phyloP scores from a whole-genome alignment of 2,888 invertebrate species.

The Eristalis arbustorum region DNA sequence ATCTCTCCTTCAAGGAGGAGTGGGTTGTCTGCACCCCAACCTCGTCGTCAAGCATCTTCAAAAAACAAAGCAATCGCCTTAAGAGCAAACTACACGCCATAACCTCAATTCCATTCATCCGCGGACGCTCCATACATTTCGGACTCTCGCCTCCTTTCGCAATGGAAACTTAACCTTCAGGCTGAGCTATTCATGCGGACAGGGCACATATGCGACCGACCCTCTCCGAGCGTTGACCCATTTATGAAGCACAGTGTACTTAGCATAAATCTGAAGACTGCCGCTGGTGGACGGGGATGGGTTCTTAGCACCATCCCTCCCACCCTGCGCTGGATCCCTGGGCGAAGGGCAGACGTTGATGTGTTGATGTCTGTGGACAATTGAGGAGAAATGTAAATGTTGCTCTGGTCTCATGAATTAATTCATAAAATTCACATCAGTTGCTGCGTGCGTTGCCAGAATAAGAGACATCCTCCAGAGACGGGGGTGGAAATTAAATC shows the following conservation, averaged over 20 bases:
- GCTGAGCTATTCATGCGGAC: background rate
- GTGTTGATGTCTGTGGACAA: background rate
- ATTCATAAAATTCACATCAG: background rate
- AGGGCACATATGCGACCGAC: background rate
- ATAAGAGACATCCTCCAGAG: background rate
- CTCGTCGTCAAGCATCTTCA: background rate
- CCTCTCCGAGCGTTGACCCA: background rate
- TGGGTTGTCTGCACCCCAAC: too few relatives aligned
- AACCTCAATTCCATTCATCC: background rate
- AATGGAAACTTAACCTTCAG: slow-evolving; percentile 30
- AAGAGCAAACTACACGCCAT: background rate
- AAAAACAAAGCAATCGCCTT: background rate
- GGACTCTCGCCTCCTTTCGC: background rate
- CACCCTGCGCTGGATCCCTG: too few relatives aligned
- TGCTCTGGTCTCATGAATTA: background rate
- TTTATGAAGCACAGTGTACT: background rate
- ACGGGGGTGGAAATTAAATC: background rate
- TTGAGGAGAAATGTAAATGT: background rate
- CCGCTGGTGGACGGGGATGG: background rate
- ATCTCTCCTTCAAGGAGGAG: too few relatives aligned
- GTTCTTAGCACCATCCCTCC: background rate
- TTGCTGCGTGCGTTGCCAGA: background rate
- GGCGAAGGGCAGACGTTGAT: background rate
- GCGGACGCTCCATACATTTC: background rate
- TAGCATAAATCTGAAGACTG: background rate